phyloP scores from a whole-genome alignment of 37 sponge, comb jelly and placozoan species.

The Haliclona indistincta region DNA sequence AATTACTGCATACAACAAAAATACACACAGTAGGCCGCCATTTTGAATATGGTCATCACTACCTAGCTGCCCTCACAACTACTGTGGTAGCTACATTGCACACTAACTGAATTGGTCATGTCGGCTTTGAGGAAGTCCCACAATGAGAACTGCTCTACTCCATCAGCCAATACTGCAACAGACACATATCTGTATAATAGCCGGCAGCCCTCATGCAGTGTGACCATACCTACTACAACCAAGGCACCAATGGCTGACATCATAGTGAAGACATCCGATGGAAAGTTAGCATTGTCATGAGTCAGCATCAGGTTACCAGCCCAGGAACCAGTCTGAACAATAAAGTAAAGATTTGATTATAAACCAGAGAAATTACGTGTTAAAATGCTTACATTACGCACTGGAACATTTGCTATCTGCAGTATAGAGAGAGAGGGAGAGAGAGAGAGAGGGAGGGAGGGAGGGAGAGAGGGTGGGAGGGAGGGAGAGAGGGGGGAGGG shows the following conservation, averaged over 20 bases:
- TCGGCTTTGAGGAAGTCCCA: conserved; percentile 53
- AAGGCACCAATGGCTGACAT: conserved; percentile 64
- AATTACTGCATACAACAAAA: not conserved
- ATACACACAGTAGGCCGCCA: too few relatives aligned
- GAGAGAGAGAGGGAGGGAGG: not conserved
- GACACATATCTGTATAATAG: too few relatives aligned
- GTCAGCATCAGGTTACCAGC: conserved; percentile 72
- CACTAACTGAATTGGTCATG: conserved; percentile 51
- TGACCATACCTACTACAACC: conserved; percentile 58
- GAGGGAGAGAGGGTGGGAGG: not conserved
- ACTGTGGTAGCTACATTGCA: too few relatives aligned
- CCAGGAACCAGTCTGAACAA: conserved; percentile 54
- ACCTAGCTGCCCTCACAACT: too few relatives aligned
- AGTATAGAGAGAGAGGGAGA: not conserved
- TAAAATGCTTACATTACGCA: conserved; percentile 53
- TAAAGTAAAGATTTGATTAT: not conserved
- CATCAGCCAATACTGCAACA: not conserved
- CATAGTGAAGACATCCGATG: conserved; percentile 75
- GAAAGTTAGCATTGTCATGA: conserved; percentile 66
- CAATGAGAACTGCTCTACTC: conserved; percentile 7
- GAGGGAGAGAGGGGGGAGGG: not conserved
- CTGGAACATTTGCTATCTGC: conserved; percentile 63
- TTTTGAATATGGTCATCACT: too few relatives aligned
- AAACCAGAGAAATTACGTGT: too few relatives aligned
- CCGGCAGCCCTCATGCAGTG: too few relatives aligned